Base-by-base conservation (phyloP, 2,888 invertebrate genomes). In the Heliconius ethilla region DNA sequence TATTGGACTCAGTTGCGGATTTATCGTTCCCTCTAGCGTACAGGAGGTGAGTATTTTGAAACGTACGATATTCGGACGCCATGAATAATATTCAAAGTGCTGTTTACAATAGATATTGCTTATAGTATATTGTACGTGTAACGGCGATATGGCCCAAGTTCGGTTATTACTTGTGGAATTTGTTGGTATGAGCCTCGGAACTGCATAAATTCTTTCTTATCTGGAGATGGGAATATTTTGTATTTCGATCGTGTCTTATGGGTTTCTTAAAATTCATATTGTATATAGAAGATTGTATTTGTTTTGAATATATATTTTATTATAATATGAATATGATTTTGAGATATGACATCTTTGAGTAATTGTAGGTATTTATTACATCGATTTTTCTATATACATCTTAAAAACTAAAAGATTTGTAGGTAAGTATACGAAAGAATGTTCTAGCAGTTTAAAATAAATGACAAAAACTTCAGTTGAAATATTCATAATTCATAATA, bases 1-100 rank as follows among this genome's bases (percentile, higher is more conserved):
- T 88, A 85, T 90, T 84, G 86, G 85, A 84, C 82, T 87, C 81
- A 83, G 83, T 86, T 86, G 82, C 81, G 90, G 87, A 89, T 86
- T 87, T 87, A 85, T 87, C 83, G 83, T 87, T 84, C 86, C 89
- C 83, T 77, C 84, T 80, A 84, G 86, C 83, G 78, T 81, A 82
- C 72, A 83, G 75, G 83, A 89, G 88, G 92, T 91, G 83, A 90
- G 91, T 87, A 84, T 78, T 83, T 81, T 77, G 78, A 75, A 81
- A 75, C 78, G 74, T 81, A 73, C 70, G 75, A 77, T 81, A 79
- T 80, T 82, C 76, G 76, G 75, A 79, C 80, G 78, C 73, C 69
- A 80, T 80, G 74, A 78, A 78, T 82, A 76, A 79, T 77, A 79
- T 77, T 79, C 73, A 75, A 75, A 78, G 51, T 73, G 69, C 59